Base-by-base conservation (phyloP, 2,888 invertebrate species). In the Lordiphosa fenestrarum region DNA sequence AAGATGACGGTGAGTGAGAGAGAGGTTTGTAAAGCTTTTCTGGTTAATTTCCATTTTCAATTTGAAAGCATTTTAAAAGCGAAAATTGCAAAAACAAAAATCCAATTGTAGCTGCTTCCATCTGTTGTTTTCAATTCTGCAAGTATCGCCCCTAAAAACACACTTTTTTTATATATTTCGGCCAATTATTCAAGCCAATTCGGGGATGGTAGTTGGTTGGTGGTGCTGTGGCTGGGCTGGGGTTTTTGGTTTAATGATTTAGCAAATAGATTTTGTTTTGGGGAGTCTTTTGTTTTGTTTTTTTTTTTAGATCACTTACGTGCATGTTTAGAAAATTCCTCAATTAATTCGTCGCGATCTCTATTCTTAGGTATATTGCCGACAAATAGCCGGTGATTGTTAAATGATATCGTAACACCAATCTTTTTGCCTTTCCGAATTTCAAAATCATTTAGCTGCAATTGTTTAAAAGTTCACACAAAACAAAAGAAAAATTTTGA, bases 351-450 rank as follows among this genome's bases (percentile, higher is more conserved):
- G 92, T 97, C 97, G 94, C 95, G 96, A 94, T 97, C 96, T 94
- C 97, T 97, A 95, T 96, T 97, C 95, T 98, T 98, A 94, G 98
- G 98, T 94, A 98, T 98, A 96, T 98, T 98, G 92, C 98, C 98
- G 94, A 98, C 97, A 96, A 98, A 98, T 94, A 98, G 95, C 93
- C 98, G 96, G 93, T 97, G 96, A 95, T 98, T 98, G 95, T 98
- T 98, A 95, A 97, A 96, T 93, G 98, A 98, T 94, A 98, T 95
- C 93, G 97, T 98, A 92, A 98, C 97, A 94, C 98, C 98, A 94
- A 98, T 96, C 94, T 96, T 96, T 95, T 98, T 98, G 93, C 97
- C 97, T 93, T 97, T 96, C 94, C 96, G 95, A 94, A 98, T 97
- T 95, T 98, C 98, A 95, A 95, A 96, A 95, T 97, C 97, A 95